A percentile compares a stretch with the other conserved stretches of the same genome.
Evolutionary conservation across 1,140 invertebrate genomes (phyloP).

Genomic region (Dendroctonus ponderosae): DNA sequence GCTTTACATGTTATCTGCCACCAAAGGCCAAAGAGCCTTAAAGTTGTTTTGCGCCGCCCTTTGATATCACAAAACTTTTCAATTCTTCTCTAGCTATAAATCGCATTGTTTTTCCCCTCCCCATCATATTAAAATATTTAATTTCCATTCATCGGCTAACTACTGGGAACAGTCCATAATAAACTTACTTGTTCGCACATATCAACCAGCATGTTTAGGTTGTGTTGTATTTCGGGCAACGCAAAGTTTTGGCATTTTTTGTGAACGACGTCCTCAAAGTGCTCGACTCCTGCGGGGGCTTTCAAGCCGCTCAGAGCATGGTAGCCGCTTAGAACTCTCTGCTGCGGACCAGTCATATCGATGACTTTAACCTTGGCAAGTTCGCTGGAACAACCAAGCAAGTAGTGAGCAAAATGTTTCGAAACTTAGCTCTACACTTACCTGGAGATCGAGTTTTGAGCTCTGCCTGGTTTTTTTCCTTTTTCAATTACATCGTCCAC

Average conservation of each 20-base stretch:
- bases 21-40: no score
- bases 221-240: constrained; percentile 88
- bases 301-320: constrained; percentile 76
- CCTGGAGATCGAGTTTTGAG: constrained; percentile 54
- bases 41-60: no score
- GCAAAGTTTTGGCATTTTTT: constrained; percentile 66
- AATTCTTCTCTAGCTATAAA: no score
- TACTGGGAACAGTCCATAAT: constrained; percentile 8
- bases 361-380: constrained; percentile 94
- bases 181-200: constrained; percentile 86
- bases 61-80: no score
- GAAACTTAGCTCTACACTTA: no score
- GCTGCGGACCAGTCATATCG: constrained; percentile 96
- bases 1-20: no score
- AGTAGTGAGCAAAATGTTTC: not conserved
- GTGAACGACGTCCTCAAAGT: constrained; percentile 61
- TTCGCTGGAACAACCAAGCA: constrained; percentile 51
- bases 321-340: constrained; percentile 90
- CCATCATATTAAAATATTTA: no score
- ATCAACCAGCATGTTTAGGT: constrained; percentile 87
- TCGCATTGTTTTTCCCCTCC: no score
- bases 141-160: no score
- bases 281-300: constrained; percentile 57
- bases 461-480: constrained; percentile 64
- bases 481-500: constrained; percentile 92